Percentiles rank a stretch among this genome's conserved stretches.
Conservation (phyloP, 2,888 invertebrate species). For the Cephus runcator region DNA sequence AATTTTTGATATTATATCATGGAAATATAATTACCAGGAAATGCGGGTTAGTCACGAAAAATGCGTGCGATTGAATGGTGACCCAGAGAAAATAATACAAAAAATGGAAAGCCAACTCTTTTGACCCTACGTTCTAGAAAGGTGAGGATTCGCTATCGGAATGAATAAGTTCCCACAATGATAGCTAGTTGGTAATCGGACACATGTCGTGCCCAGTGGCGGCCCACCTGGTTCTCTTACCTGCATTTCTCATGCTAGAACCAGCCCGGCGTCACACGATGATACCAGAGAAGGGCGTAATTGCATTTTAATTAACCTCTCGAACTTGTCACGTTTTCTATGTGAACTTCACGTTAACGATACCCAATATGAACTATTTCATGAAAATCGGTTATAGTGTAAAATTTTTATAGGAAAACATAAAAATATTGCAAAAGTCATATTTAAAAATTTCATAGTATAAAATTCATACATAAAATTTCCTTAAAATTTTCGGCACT, state of each 20-base stretch:
- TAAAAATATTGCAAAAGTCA: background rate
- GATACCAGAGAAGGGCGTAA: constrained; percentile 32
- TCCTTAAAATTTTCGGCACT: background rate
- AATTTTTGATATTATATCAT: background rate
- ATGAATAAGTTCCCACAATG: constrained; percentile 56
- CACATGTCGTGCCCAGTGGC: constrained; percentile 49
- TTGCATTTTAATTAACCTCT: constrained; percentile 42
- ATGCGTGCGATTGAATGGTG: background rate
- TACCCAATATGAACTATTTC: background rate
- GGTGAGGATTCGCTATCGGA: constrained; percentile 23
- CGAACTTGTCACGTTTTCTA: constrained; percentile 16
- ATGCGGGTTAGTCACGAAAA: background rate
- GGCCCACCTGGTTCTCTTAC: constrained; percentile 54
- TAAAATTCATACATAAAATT: background rate
- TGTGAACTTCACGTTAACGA: background rate
- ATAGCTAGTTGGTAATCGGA: constrained; percentile 50
- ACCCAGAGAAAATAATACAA: background rate
- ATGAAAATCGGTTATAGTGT: background rate
- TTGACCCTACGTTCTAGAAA: background rate
- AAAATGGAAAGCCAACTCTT: background rate
- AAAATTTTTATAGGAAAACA: background rate
- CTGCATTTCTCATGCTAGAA: constrained; percentile 50
- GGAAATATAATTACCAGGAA: background rate
- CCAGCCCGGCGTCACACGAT: constrained; percentile 35
- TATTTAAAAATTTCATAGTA: background rate